These are phyloP conservation scores for Conger conger DNA, from an alignment of 2,113 vertebrate species.

Conservation along the genomic window DNA sequence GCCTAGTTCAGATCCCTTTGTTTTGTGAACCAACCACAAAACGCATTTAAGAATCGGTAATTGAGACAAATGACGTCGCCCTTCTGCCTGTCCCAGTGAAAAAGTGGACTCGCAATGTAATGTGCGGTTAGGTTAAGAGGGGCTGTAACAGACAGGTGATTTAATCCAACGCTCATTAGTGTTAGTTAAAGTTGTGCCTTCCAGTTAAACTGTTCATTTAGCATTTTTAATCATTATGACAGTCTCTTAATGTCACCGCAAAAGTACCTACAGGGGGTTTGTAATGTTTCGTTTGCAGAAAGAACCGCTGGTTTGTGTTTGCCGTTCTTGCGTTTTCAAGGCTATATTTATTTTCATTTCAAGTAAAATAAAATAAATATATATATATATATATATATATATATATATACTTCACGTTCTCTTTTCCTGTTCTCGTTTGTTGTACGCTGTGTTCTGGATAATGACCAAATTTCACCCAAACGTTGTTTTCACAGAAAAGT, in stretches of 20 bases:
- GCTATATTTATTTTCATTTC: too few species aligned
- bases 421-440: too few species aligned
- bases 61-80: background rate
- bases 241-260: background rate
- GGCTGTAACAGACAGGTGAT: background rate
- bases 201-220: conserved; percentile 6
- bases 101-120: background rate
- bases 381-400: too few species aligned
- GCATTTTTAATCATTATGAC: conserved; percentile 3
- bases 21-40: background rate
- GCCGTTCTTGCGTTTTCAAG: background rate
- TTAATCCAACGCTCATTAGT: background rate
- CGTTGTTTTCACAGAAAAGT: too few species aligned
- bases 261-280: background rate
- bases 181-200: conserved; percentile 8
- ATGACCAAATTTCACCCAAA: too few species aligned
- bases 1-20: background rate
- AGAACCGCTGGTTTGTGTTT: background rate
- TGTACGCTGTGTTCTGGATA: too few species aligned
- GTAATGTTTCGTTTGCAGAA: background rate
- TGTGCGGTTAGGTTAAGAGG: background rate
- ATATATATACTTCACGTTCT: too few species aligned
- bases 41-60: conserved; percentile 6
- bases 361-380: too few species aligned
- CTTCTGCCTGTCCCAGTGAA: background rate